A percentile compares a stretch with the other conserved stretches of the same genome.
These are phyloP conservation scores for Matsumurasca onukii DNA, from an alignment of 1,140 invertebrate species.

Conservation along the genomic window DNA sequence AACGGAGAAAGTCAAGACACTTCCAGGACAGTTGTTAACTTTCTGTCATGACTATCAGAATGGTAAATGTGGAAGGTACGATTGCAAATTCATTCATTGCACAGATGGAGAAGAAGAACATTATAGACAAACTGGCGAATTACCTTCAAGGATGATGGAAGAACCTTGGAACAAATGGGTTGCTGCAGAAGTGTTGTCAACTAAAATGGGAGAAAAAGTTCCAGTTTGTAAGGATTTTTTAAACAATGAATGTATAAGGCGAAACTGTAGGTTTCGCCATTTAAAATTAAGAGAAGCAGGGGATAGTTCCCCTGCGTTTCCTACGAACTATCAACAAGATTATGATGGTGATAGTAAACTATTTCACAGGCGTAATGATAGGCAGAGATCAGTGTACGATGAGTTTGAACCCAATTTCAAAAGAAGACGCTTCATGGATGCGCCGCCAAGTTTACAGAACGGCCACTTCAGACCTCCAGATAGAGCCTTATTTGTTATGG, in stretches of 20 bases:
- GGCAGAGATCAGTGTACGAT: constrained; percentile 3
- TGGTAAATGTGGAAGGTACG: constrained; percentile 49
- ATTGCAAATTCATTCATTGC: constrained; percentile 75
- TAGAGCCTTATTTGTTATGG: constrained; percentile 51
- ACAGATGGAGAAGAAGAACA: constrained; percentile 74
- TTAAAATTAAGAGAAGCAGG: constrained; percentile 5
- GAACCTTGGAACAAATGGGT: constrained; percentile 30
- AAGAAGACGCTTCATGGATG: background rate
- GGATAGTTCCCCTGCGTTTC: background rate
- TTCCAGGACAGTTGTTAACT: constrained; percentile 51
- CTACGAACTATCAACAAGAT: too few species aligned
- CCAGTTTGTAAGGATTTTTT: constrained; percentile 27
- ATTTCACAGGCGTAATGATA: constrained; percentile 10
- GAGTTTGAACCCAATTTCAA: constrained; percentile 10
- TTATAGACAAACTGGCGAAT: constrained; percentile 65
- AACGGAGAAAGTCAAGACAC: constrained; percentile 63
- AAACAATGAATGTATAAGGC: background rate
- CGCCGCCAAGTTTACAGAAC: constrained; percentile 17
- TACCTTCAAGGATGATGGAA: constrained; percentile 51
- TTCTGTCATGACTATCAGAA: constrained; percentile 89
- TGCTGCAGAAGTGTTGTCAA: constrained; percentile 11
- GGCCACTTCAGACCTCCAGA: constrained; percentile 26
- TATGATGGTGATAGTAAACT: constrained; percentile 7
- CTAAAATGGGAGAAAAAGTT: background rate
- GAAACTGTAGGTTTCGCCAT: constrained; percentile 28